Evolutionary conservation across 2,113 vertebrate species (phyloP).

Genomic region (Sardina pilchardus): DNA sequence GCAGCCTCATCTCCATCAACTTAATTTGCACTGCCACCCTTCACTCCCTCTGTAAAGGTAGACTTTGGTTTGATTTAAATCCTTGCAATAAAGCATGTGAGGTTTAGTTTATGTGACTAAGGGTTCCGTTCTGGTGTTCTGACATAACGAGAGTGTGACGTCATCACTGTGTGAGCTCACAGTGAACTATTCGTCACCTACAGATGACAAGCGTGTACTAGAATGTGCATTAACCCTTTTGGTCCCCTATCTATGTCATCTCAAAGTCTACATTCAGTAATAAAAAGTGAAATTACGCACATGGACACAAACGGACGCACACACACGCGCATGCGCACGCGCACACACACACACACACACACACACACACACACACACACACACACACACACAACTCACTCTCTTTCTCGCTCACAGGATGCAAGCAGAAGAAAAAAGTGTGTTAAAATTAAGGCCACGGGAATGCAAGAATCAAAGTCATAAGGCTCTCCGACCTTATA

Average conservation of each 20-base stretch:
- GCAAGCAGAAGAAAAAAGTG: neutral
- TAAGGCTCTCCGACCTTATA: neutral
- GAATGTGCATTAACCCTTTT: neutral
- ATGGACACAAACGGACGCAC: neutral
- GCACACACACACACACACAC: neutral
- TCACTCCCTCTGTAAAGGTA: neutral
- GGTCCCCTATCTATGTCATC: neutral
- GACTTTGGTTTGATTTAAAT: neutral
- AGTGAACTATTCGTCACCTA: neutral
- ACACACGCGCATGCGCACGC: neutral
- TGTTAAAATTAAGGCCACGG: constrained; percentile 4
- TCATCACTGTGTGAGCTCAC: neutral
- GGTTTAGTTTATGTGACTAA: neutral
- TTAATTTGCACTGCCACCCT: neutral
- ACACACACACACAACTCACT: neutral
- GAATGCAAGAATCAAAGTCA: neutral
- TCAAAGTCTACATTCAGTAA: neutral
- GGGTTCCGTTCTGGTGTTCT: neutral
- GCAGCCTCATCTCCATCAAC: neutral
- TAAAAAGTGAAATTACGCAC: neutral
- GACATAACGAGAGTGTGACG: neutral
- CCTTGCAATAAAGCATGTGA: neutral
- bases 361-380: neutral
- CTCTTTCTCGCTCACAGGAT: neutral
- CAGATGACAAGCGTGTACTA: neutral